These are phyloP conservation scores for Hemicordylus capensis DNA, from an alignment of 2,113 vertebrate genomes.

Conservation along the genomic window DNA sequence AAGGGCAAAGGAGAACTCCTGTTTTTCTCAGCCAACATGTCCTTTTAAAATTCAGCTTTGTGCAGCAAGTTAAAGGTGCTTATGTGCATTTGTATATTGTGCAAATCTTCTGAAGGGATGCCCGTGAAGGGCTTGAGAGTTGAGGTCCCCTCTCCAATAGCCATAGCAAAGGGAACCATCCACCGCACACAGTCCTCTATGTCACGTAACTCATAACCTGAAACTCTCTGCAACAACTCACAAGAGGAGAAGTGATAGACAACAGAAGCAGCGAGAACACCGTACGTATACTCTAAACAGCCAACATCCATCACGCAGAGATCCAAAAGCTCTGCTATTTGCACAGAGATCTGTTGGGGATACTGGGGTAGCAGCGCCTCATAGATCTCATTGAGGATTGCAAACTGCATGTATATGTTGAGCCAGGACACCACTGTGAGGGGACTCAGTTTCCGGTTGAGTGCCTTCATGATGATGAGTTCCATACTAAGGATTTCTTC, in stretches of 20 bases:
- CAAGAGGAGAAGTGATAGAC: conserved; percentile 95
- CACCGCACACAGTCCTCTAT: conserved; percentile 90
- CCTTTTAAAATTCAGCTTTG: conserved; percentile 85
- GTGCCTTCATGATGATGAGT: conserved; percentile 94
- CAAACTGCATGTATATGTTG: conserved; percentile 97
- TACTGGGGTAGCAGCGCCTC: conserved; percentile 88
- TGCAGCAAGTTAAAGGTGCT: conserved; percentile 87
- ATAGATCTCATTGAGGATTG: conserved; percentile 82
- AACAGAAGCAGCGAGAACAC: conserved; percentile 91
- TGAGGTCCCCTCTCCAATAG: conserved; percentile 80
- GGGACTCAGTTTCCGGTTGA: conserved; percentile 92
- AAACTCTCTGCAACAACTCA: conserved; percentile 91
- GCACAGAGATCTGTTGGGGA: conserved; percentile 90
- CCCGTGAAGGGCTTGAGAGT: conserved; percentile 86
- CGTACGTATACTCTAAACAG: conserved; percentile 88
- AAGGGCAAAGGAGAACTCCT: conserved; percentile 82
- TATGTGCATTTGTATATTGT: conserved; percentile 94
- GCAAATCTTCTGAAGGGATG: conserved; percentile 84
- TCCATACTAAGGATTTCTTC: conserved; percentile 96
- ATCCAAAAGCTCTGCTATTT: conserved; percentile 93
- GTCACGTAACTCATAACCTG: conserved; percentile 88
- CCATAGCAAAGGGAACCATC: conserved; percentile 95
- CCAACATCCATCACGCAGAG: conserved; percentile 90
- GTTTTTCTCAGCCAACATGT: conserved; percentile 78
- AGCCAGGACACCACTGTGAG: conserved; percentile 94